phyloP scores from a whole-genome alignment of 2,113 vertebrate species.

The Burhinus oedicnemus region DNA sequence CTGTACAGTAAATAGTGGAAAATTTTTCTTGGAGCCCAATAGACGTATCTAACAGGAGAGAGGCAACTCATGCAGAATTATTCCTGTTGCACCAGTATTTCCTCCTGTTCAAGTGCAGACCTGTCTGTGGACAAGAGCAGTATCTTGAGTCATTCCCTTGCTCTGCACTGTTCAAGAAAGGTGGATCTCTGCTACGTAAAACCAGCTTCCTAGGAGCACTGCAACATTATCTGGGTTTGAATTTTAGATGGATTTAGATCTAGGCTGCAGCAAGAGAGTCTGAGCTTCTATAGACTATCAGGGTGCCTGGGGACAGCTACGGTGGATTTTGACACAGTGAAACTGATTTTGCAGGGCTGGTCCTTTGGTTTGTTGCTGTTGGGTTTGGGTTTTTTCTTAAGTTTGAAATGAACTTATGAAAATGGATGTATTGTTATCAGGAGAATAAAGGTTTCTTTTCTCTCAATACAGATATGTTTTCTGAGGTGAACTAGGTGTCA shows the following conservation, averaged over 20 bases:
- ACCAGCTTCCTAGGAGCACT: not conserved
- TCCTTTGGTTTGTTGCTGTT: not conserved
- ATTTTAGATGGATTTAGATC: not conserved
- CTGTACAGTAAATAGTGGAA: not conserved
- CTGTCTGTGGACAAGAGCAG: not conserved
- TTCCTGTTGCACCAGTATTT: not conserved
- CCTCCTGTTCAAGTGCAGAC: not conserved
- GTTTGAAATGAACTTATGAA: conserved; percentile 39
- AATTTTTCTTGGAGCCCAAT: not conserved
- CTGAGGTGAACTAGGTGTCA: not conserved
- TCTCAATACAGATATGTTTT: not conserved
- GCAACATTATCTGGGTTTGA: not conserved
- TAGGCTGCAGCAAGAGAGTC: not conserved
- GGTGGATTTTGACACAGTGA: not conserved
- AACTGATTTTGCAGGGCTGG: not conserved
- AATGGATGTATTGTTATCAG: conserved; percentile 39
- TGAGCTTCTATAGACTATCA: not conserved
- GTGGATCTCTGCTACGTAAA: not conserved
- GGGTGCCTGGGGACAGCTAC: not conserved
- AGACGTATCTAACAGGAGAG: not conserved
- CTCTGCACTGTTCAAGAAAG: not conserved
- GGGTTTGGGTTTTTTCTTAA: not conserved
- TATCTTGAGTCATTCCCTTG: not conserved
- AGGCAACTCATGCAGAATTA: not conserved
- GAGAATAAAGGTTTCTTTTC: conserved; percentile 17